phyloP scores from a whole-genome alignment of 2,888 invertebrate species.

The Chymomyza fuscimana region DNA sequence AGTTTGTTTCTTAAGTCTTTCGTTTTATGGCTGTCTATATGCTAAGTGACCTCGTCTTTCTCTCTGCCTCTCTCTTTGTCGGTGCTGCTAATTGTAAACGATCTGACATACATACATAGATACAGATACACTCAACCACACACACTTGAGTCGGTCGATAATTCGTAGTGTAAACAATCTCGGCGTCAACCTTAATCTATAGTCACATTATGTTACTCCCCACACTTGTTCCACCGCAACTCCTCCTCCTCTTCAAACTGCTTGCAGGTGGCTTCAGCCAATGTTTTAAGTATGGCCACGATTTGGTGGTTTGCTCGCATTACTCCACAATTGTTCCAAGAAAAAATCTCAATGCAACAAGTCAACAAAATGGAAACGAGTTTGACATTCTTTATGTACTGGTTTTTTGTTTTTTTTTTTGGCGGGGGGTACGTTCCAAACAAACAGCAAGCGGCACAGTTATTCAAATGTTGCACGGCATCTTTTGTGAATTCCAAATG shows the following conservation, averaged over 20 bases:
- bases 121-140: background rate
- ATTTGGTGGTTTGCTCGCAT: background rate
- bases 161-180: conserved; percentile 29
- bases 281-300: background rate
- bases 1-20: conserved; percentile 35
- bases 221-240: conserved; percentile 34
- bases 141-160: conserved; percentile 34
- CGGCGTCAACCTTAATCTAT: conserved; percentile 19
- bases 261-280: conserved; percentile 48
- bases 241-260: conserved; percentile 10
- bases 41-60: conserved; percentile 21
- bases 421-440: background rate
- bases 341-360: conserved; percentile 7
- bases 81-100: conserved; percentile 9
- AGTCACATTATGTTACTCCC: conserved; percentile 10
- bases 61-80: background rate
- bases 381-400: conserved; percentile 37
- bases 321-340: background rate
- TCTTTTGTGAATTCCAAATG: conserved; percentile 3
- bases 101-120: background rate
- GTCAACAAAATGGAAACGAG: conserved; percentile 32
- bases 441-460: conserved; percentile 30
- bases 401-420: conserved; percentile 23
- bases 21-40: conserved; percentile 7
- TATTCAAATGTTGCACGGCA: conserved; percentile 46